These are phyloP conservation scores for Athalia circularis DNA, from an alignment of 2,888 invertebrate species.

Conservation along the genomic window DNA sequence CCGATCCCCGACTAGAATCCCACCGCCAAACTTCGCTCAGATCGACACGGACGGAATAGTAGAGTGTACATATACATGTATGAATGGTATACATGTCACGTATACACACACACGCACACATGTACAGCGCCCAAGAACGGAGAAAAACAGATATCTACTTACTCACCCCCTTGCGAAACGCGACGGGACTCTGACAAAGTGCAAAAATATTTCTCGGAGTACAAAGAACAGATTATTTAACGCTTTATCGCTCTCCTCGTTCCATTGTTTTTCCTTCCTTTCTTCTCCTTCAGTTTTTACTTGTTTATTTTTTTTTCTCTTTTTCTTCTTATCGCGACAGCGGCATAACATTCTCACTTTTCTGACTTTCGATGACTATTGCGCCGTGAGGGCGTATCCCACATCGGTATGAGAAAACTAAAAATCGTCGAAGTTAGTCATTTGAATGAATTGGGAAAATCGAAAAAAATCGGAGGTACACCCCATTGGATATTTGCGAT, in stretches of 20 bases:
- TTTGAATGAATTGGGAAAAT: too few relatives aligned
- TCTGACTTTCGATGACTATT: too few relatives aligned
- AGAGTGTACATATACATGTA: too few relatives aligned
- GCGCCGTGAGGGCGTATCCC: too few relatives aligned
- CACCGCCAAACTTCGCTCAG: background rate
- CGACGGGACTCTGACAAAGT: slow-evolving; percentile 6
- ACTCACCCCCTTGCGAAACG: background rate
- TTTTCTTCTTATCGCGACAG: background rate
- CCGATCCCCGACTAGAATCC: background rate
- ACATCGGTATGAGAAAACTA: too few relatives aligned
- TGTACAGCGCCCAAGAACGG: background rate
- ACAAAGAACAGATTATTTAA: slow-evolving; percentile 29
- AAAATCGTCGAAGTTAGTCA: too few relatives aligned
- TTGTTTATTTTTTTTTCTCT: slow-evolving; percentile 10
- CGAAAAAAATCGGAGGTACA: too few relatives aligned
- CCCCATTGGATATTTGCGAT: too few relatives aligned
- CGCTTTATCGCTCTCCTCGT: slow-evolving; percentile 19
- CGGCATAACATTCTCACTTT: too few relatives aligned
- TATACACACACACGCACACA: too few relatives aligned
- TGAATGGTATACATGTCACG: too few relatives aligned
- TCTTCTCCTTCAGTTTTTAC: slow-evolving; percentile 10
- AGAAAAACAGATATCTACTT: background rate
- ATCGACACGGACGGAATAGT: background rate
- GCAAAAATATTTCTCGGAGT: slow-evolving; percentile 25
- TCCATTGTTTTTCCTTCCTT: slow-evolving; percentile 22